Base-by-base conservation (phyloP, 2,113 vertebrate genomes). In the Sisor rabdophorus region DNA sequence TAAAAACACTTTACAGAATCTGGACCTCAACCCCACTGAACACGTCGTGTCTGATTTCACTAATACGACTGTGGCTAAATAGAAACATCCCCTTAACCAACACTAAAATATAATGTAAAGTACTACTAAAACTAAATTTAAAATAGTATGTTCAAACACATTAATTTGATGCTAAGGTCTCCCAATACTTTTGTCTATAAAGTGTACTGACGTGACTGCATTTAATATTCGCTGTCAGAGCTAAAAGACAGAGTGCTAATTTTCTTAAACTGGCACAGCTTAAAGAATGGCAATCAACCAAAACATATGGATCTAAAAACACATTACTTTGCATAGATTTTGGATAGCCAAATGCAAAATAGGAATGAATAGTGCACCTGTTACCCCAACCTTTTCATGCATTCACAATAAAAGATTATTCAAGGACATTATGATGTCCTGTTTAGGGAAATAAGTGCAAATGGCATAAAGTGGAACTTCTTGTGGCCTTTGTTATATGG, bases 321-420 rank as follows among this genome's bases (percentile, higher is more conserved):
- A 64, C 24, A 65, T 64, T 16, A 47, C 44, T 82, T 76, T 82
- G 77, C 77, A 82, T 72, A 61, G 11, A 67, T 54, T 60, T 73
- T 71, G 54, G 30, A 82, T 69, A 73, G 26, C 30, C 67, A 55
- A 76, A 78, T 63, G 47, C 22, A 76, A 26, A 48, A 22, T 64
- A 17, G n/a, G 67, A n/a, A 1, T 47, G 53, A 71, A 71, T 50
- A 44, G 44, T 65, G 40, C 72, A 78, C 72, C 72, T 77, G 56
- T 73, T 54, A 76, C 24, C 52, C 50, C 32, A 56, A 56, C 11
- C 60, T 60, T 26, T 70, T 71, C 76, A 64, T 71, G 65, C 28
- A 12, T 22, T 77, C n/a, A 77, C 22, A 44, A 68, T 53, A 68
- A 44, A 75, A 56, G n/a, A 60, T 60, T 61, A 60, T 69, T 59